A percentile compares a stretch with the other conserved stretches of the same genome.
Evolutionary conservation across 2,797 vertebrate genomes (phyloP).

Genomic region (Leptoclinus maculatus): DNA sequence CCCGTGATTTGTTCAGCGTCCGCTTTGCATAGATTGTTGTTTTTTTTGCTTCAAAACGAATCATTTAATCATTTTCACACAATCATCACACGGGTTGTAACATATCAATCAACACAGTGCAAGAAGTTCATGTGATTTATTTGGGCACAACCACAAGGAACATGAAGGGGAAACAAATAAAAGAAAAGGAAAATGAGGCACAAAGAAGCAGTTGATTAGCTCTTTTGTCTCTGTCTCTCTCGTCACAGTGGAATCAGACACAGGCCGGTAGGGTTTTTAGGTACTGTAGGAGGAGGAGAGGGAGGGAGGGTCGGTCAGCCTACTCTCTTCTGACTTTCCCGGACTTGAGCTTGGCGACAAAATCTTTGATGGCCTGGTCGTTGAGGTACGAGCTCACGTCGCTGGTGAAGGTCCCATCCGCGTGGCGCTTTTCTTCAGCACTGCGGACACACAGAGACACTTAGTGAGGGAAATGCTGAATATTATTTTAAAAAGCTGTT

Average conservation of each 20-base stretch:
- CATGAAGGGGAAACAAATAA: constrained; percentile 25
- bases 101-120: constrained; percentile 68
- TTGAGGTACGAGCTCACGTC: constrained; percentile 94
- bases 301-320: constrained; percentile 74
- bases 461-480: not conserved
- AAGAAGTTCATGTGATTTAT: constrained; percentile 82
- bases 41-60: constrained; percentile 12
- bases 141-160: constrained; percentile 67
- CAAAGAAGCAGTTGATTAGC: constrained; percentile 59
- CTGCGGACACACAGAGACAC: constrained; percentile 73
- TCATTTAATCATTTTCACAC: constrained; percentile 1
- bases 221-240: constrained; percentile 54
- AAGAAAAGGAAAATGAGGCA: constrained; percentile 42
- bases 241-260: constrained; percentile 62
- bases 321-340: constrained; percentile 94
- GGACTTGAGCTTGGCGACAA: constrained; percentile 93
- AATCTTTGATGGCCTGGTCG: constrained; percentile 94
- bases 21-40: not conserved
- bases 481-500: not conserved
- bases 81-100: constrained; percentile 12
- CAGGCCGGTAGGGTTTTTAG: constrained; percentile 26
- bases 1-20: constrained; percentile 31
- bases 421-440: constrained; percentile 88
- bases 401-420: constrained; percentile 95
- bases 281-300: constrained; percentile 32